phyloP scores from a whole-genome alignment of 2,888 invertebrate genomes.

The Entomobrya multifasciata region DNA sequence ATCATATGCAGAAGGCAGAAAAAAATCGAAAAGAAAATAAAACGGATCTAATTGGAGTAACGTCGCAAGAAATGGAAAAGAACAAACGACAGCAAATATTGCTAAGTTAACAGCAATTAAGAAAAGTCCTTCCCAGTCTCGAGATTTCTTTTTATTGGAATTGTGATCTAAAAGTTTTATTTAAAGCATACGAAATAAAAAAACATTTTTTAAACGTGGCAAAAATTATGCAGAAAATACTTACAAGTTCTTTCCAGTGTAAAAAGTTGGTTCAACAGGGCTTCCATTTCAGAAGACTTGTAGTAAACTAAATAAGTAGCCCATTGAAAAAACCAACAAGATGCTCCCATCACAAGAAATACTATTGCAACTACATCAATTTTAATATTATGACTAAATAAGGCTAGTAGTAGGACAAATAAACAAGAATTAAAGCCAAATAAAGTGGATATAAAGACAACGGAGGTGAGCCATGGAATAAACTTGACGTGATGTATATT shows the following conservation, averaged over 20 bases:
- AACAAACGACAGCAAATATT: not conserved
- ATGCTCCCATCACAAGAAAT: not conserved
- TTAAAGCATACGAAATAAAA: not conserved
- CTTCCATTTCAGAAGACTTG: not conserved
- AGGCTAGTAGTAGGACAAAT: not conserved
- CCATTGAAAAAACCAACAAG: not conserved
- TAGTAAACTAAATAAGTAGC: not conserved
- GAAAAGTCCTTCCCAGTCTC: not conserved
- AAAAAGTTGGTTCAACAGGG: not conserved
- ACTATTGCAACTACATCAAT: not conserved
- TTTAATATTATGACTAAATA: not conserved
- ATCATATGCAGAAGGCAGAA: not conserved
- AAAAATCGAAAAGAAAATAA: not conserved
- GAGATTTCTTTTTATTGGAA: not conserved
- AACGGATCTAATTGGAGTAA: not conserved
- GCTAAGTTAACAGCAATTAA: not conserved
- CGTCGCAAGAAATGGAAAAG: not conserved
- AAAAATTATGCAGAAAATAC: not conserved
- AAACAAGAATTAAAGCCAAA: not conserved
- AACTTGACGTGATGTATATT: not conserved
- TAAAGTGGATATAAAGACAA: not conserved
- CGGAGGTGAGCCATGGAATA: not conserved
- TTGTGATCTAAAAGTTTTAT: not conserved
- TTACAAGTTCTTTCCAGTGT: not conserved
- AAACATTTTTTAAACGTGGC: too few relatives aligned